Evolutionary conservation across 2,113 vertebrate species (phyloP).

Genomic region (Stictonetta naevosa): DNA sequence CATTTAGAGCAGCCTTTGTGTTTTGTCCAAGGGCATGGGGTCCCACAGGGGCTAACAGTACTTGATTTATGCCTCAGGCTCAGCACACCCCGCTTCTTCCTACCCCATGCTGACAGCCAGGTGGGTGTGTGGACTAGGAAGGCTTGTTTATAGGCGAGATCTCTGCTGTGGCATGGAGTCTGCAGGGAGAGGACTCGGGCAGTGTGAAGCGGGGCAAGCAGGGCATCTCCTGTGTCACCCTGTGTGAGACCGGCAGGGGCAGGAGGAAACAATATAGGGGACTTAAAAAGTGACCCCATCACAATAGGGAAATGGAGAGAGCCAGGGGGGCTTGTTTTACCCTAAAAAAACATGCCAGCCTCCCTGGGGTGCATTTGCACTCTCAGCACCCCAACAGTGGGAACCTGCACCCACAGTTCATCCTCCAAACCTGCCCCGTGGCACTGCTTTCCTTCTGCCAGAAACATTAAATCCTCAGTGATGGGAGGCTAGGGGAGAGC

Average conservation of each 20-base stretch:
- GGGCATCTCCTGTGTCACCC: neutral
- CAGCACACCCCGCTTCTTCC: rapidly evolving
- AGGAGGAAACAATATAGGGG: neutral
- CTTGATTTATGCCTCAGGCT: rapidly evolving
- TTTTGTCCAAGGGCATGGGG: neutral
- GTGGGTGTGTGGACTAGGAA: neutral
- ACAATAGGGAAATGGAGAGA: rapidly evolving
- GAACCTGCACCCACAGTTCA: rapidly evolving
- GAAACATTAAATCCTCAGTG: no score
- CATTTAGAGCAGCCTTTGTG: rapidly evolving
- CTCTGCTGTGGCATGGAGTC: neutral
- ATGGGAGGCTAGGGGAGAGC: neutral
- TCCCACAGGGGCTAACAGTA: rapidly evolving
- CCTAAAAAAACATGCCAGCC: rapidly evolving
- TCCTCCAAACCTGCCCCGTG: neutral
- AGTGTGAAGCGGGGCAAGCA: neutral
- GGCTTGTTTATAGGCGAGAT: neutral
- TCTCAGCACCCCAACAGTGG: rapidly evolving
- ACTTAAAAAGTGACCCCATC: rapidly evolving
- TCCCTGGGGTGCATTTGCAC: rapidly evolving
- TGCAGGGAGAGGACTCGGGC: neutral
- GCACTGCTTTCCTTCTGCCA: neutral
- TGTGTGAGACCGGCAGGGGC: neutral
- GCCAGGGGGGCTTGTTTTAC: rapidly evolving
- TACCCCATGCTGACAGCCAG: neutral